Conservation (phyloP, 92 coral and sea anemone genomes). For the Siderastrea radians region DNA sequence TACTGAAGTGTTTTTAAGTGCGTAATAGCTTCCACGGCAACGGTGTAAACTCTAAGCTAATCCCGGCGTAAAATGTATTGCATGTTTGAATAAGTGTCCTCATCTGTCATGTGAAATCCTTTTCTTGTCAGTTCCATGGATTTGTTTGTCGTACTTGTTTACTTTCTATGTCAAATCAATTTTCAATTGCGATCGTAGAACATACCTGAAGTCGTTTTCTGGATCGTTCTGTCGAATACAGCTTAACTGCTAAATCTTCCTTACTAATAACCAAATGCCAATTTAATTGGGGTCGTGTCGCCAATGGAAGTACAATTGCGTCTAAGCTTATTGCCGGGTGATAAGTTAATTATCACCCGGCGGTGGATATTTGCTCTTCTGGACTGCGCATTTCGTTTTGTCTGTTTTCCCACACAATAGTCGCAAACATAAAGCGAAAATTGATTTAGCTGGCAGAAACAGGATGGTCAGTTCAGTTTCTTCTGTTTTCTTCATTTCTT, state of each 20-base stretch:
- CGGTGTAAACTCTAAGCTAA: not conserved
- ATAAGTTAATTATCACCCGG: not conserved
- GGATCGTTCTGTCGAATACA: not conserved
- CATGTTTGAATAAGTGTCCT: not conserved
- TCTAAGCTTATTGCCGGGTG: not conserved
- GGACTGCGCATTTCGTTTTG: not conserved
- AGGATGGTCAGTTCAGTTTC: not conserved
- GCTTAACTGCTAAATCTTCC: not conserved
- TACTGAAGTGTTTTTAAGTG: not conserved
- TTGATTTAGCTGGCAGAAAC: not conserved
- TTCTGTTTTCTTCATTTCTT: not conserved
- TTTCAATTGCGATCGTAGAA: not conserved
- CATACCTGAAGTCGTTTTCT: not conserved
- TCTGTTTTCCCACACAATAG: not conserved
- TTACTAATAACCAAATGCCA: not conserved
- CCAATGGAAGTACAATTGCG: not conserved
- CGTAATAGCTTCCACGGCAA: not conserved
- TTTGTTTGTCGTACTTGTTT: conserved; percentile 8
- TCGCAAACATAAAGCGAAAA: not conserved
- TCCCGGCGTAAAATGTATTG: not conserved
- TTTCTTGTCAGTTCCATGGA: not conserved
- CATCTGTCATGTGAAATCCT: not conserved
- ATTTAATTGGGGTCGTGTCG: not conserved
- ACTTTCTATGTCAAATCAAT: not conserved
- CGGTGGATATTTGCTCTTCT: not conserved